phyloP scores from a whole-genome alignment of 2,888 invertebrate genomes.

The Drosophila gaucha region DNA sequence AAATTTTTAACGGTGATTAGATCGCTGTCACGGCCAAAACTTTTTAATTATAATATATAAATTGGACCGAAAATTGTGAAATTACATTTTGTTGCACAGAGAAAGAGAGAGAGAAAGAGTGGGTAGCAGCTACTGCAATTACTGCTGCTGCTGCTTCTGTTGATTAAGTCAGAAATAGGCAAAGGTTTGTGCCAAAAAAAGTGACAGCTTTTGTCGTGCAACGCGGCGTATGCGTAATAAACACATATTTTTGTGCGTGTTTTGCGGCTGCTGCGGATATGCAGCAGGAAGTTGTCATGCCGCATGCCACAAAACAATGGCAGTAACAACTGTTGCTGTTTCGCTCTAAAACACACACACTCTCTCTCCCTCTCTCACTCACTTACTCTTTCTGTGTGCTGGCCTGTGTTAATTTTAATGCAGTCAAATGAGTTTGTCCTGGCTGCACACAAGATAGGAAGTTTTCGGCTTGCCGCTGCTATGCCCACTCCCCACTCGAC shows the following conservation, averaged over 20 bases:
- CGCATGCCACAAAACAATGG: slow-evolving; percentile 11
- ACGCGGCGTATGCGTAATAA: slow-evolving; percentile 52
- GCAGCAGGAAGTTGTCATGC: slow-evolving; percentile 55
- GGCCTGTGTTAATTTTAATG: slow-evolving; percentile 54
- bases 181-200: slow-evolving; percentile 9
- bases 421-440: slow-evolving; percentile 63
- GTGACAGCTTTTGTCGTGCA: slow-evolving; percentile 24
- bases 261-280: slow-evolving; percentile 37
- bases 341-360: neutral
- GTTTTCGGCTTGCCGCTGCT: slow-evolving; percentile 42
- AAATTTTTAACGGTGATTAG: slow-evolving; percentile 41
- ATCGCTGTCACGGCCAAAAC: slow-evolving; percentile 53
- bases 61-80: slow-evolving; percentile 30
- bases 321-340: slow-evolving; percentile 9
- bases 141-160: slow-evolving; percentile 27
- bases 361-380: neutral
- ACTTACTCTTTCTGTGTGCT: neutral
- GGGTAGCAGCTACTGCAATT: slow-evolving; percentile 11
- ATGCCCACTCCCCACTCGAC: neutral
- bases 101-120: neutral
- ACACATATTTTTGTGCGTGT: slow-evolving; percentile 14
- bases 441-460: slow-evolving; percentile 56
- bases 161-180: slow-evolving; percentile 49
- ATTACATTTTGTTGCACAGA: slow-evolving; percentile 13
- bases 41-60: slow-evolving; percentile 60